These are phyloP conservation scores for Pheosia tremula DNA, from an alignment of 2,888 invertebrate genomes.

Conservation along the genomic window DNA sequence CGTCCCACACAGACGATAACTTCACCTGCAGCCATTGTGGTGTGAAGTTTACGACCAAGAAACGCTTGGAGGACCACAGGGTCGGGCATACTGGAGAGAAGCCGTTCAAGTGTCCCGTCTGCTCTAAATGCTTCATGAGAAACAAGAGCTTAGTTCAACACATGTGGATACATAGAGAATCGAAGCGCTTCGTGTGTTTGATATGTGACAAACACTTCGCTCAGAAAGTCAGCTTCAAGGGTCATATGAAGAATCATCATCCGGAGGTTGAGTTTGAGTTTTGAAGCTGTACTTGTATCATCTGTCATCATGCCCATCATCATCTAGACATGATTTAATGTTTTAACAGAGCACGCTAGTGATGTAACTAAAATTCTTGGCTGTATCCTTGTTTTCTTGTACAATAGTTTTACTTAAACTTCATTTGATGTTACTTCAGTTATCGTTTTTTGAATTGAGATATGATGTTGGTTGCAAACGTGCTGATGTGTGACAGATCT, in stretches of 20 bases:
- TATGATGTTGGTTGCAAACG: too few relatives aligned
- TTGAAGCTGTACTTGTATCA: slow-evolving; percentile 8
- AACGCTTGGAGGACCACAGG: slow-evolving; percentile 66
- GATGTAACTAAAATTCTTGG: too few relatives aligned
- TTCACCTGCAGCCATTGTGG: slow-evolving; percentile 64
- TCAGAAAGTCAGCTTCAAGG: slow-evolving; percentile 69
- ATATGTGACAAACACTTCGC: slow-evolving; percentile 68
- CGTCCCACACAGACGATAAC: slow-evolving; percentile 61
- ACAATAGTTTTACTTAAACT: too few relatives aligned
- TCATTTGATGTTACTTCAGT: too few relatives aligned
- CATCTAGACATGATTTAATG: neutral
- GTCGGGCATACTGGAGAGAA: slow-evolving; percentile 80
- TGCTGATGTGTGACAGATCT: too few relatives aligned
- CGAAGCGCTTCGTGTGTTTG: slow-evolving; percentile 62
- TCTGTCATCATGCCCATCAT: too few relatives aligned
- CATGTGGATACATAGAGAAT: slow-evolving; percentile 72
- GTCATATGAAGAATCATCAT: slow-evolving; percentile 63
- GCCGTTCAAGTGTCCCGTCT: slow-evolving; percentile 69
- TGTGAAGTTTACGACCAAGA: slow-evolving; percentile 56
- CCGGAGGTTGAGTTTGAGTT: slow-evolving; percentile 46
- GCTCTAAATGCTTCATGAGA: slow-evolving; percentile 78
- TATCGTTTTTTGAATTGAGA: too few relatives aligned
- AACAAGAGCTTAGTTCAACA: slow-evolving; percentile 72
- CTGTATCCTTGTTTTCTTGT: too few relatives aligned
- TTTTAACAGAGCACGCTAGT: too few relatives aligned